phyloP scores from a whole-genome alignment of 2,113 vertebrate genomes.

The Pithys albifrons region DNA sequence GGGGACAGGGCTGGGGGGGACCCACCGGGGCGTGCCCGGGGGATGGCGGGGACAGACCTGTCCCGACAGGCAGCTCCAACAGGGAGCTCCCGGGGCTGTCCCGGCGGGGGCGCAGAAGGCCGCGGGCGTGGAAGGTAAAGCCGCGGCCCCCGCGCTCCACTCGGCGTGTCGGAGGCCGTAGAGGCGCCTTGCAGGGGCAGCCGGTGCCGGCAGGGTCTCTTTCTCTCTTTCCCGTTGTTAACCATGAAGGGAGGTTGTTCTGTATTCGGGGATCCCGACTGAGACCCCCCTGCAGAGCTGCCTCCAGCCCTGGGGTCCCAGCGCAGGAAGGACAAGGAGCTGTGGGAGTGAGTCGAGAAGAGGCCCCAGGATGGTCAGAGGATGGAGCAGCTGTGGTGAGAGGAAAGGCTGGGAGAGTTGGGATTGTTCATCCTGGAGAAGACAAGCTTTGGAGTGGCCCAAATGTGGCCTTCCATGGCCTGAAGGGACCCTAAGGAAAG shows the following conservation, averaged over 20 bases:
- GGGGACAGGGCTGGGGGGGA: too few species aligned
- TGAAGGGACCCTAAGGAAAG: neutral
- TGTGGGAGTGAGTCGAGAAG: neutral
- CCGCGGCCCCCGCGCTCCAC: neutral
- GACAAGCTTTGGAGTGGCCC: neutral
- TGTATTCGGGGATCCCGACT: too few species aligned
- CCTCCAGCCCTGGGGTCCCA: neutral
- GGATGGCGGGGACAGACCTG: too few species aligned
- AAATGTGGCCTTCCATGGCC: neutral
- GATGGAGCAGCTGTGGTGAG: neutral
- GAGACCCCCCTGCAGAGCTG: neutral
- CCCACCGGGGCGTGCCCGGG: too few species aligned
- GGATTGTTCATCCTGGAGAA: too few species aligned
- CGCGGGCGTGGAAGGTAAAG: neutral
- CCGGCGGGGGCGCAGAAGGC: neutral
- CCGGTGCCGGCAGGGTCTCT: neutral
- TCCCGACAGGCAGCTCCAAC: too few species aligned
- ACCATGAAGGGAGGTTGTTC: neutral
- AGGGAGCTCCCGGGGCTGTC: neutral
- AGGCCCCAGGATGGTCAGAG: neutral
- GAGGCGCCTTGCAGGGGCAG: neutral
- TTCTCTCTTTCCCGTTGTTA: fast-evolving
- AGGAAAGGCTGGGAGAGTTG: neutral
- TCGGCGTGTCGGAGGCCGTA: too few species aligned
- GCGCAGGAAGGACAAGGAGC: neutral